Evolutionary conservation across 2,888 invertebrate species (phyloP).

Genomic region (Noctua fimbriata): DNA sequence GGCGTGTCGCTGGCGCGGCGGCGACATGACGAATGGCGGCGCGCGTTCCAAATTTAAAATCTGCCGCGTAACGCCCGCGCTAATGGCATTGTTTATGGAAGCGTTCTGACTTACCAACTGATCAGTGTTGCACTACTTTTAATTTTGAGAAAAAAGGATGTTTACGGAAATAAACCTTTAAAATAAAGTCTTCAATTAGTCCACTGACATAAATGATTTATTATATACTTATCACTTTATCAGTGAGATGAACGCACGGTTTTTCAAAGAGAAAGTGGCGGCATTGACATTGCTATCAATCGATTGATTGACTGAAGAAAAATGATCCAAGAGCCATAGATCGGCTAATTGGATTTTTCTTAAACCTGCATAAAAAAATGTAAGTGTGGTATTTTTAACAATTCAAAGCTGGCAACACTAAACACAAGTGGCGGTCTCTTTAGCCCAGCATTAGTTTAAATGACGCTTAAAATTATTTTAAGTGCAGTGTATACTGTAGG

Average conservation of each 20-base stretch:
- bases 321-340: neutral
- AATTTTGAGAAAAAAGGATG: neutral
- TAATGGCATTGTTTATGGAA: conserved; percentile 90
- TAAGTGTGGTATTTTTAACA: neutral
- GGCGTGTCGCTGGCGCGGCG: conserved; percentile 85
- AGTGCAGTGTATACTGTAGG: conserved; percentile 66
- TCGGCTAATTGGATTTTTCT: neutral
- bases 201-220: neutral
- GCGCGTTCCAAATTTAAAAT: conserved; percentile 89
- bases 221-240: neutral
- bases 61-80: conserved; percentile 88
- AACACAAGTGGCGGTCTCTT: conserved; percentile 44
- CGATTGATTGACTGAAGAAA: neutral
- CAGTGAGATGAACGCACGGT: neutral
- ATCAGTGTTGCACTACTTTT: conserved; percentile 72
- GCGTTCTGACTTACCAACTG: conserved; percentile 84
- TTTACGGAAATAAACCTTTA: neutral
- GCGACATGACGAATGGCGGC: conserved; percentile 89
- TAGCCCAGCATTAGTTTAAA: conserved; percentile 76
- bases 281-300: neutral
- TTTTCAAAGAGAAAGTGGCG: neutral
- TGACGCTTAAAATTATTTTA: conserved; percentile 79
- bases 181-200: neutral
- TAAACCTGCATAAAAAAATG: neutral
- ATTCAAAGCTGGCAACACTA: conserved; percentile 48